A percentile compares a stretch with the other conserved stretches of the same genome.
Conservation (phyloP, 2,888 invertebrate genomes). For the Heteromurus nitidus region DNA sequence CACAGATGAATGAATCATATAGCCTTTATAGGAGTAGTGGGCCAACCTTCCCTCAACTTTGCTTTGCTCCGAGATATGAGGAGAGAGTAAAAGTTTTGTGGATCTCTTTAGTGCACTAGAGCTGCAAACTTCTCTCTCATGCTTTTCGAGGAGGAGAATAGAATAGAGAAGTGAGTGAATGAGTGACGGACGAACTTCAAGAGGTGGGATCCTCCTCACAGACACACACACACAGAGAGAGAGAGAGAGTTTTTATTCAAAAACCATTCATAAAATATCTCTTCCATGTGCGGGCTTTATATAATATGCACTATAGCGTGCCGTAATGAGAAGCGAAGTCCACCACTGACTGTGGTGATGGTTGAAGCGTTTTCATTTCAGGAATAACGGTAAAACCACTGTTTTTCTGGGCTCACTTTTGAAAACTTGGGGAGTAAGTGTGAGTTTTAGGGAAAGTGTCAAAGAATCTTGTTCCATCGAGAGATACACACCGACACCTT, state of each 20-base stretch:
- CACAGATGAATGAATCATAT: constrained; percentile 52
- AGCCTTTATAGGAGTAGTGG: neutral
- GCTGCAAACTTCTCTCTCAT: constrained; percentile 43
- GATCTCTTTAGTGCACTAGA: constrained; percentile 5
- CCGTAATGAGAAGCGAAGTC: constrained; percentile 9
- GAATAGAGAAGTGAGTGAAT: too few species aligned
- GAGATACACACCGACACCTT: too few species aligned
- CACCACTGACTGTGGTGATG: constrained; percentile 15
- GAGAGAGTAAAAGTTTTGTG: neutral
- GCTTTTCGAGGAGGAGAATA: too few species aligned
- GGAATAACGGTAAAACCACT: neutral
- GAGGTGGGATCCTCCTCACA: constrained; percentile 50
- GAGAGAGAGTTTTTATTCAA: constrained; percentile 40
- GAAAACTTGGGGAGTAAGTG: constrained; percentile 23
- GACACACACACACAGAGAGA: constrained; percentile 24
- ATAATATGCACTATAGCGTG: constrained; percentile 6
- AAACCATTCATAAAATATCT: constrained; percentile 36
- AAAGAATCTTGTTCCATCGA: constrained; percentile 46
- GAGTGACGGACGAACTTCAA: constrained; percentile 52
- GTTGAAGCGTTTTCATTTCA: constrained; percentile 3
- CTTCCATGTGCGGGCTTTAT: constrained; percentile 3
- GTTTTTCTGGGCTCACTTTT: neutral
- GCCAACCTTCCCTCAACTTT: neutral
- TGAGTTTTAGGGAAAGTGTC: constrained; percentile 56
- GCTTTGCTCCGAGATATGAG: neutral